Evolutionary conservation across 2,888 invertebrate species (phyloP).

Genomic region (Stratiomys singularior): DNA sequence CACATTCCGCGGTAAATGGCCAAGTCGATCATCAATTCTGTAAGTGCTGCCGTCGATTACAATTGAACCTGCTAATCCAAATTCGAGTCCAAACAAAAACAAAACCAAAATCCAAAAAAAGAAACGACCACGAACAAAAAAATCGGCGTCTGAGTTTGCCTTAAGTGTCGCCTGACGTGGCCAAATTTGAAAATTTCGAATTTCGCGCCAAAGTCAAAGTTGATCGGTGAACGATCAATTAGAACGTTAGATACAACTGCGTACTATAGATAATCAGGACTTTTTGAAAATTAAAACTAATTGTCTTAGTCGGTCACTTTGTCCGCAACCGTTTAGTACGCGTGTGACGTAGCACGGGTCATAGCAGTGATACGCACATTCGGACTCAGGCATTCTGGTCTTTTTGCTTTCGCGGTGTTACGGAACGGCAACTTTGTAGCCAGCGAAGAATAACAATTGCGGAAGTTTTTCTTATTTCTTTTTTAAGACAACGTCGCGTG

Average conservation of each 20-base stretch:
- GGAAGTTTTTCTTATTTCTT: background rate
- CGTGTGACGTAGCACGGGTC: conserved; percentile 35
- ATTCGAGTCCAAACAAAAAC: conserved; percentile 2
- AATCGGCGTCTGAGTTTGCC: background rate
- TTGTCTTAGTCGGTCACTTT: conserved; percentile 42
- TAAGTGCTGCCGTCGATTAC: conserved; percentile 51
- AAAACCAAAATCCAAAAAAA: background rate
- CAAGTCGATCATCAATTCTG: conserved; percentile 50
- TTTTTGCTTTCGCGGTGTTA: background rate
- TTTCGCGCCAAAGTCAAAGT: conserved; percentile 40
- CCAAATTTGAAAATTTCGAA: conserved; percentile 22
- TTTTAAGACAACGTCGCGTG: background rate
- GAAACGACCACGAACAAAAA: background rate
- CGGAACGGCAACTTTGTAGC: background rate
- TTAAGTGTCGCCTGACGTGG: background rate
- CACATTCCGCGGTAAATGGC: conserved; percentile 51
- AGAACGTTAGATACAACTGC: background rate
- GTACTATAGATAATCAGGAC: conserved; percentile 11
- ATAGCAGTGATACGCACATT: background rate
- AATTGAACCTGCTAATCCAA: conserved; percentile 42
- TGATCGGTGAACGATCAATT: conserved; percentile 43
- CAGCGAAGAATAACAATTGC: background rate
- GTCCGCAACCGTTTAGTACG: background rate
- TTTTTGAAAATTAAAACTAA: conserved; percentile 25
- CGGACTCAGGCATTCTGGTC: background rate